Evolutionary conservation across 2,888 invertebrate genomes (phyloP), one percentile per base, ranked within the genome.

Genomic region (Yponomeuta evonymella): DNA sequence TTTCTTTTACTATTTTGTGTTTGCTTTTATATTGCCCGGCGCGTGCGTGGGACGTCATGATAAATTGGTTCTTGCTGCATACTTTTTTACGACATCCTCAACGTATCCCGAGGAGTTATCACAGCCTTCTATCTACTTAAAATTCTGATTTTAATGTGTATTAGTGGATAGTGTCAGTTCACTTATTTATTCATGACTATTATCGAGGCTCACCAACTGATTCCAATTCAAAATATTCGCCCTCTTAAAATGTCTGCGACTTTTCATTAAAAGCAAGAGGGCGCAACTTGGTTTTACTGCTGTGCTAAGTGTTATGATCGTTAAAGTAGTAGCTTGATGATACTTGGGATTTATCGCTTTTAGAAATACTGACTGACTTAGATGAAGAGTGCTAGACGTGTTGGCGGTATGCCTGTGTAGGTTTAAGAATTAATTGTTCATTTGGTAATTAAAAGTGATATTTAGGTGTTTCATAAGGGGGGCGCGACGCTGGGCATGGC

Each of bases 11-110:
- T 86, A 82, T 84, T 86, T 85, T 81, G 79, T 84, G 82, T 89
- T 87, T 86, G 85, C 87, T 88, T 89, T 81, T 88, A 83, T 84
- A 58, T 23, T 84, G 81, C 81, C 80, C 79, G 81, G 83, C 83
- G 87, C 84, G 85, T 85, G 89, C 86, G 91, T 91, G 88, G 90
- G 90, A 80, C 79, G 88, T 81, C 88, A 82, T 87, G 89, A 91
- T 91, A 89, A 86, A 90, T 90, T 83, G 86, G 83, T 86, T 86
- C 84, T 88, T 84, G 84, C 83, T 89, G 48, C 68, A 68, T 63
- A 70, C 70, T 62, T 63, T 36, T 70, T 70, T 63, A 63, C 43
- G 43, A 70, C 15, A 69, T 36, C 43, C 63, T 36, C 62, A 43
- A 63, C 23, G 63, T 70, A 69, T 29, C 43, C 30, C 86, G 84